Conservation (phyloP, 2,888 invertebrate genomes). For the Cordylochernes scorpioides region DNA sequence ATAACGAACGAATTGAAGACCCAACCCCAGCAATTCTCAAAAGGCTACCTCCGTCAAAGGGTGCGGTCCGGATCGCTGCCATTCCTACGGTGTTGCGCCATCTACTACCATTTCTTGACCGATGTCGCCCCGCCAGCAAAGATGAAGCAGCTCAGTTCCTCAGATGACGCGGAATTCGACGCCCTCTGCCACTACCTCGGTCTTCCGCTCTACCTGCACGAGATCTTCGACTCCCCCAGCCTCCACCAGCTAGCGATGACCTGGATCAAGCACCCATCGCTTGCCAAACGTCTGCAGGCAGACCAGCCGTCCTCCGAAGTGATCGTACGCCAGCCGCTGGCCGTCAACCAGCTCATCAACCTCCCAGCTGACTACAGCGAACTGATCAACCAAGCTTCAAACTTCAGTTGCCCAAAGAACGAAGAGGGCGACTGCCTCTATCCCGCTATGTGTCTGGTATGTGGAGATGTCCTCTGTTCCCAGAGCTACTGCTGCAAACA, state of each 20-base stretch:
- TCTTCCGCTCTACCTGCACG: conserved; percentile 35
- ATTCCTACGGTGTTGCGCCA: conserved; percentile 60
- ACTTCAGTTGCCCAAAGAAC: conserved; percentile 75
- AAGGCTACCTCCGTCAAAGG: no score
- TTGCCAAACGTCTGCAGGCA: no score
- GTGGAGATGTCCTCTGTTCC: conserved; percentile 79
- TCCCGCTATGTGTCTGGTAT: conserved; percentile 89
- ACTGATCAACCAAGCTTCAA: conserved; percentile 72
- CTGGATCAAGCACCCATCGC: no score
- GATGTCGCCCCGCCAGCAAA: conserved; percentile 52
- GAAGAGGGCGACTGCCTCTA: conserved; percentile 56
- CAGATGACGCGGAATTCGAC: conserved; percentile 33
- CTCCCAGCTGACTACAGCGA: conserved; percentile 85
- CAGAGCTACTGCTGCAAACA: conserved; percentile 84
- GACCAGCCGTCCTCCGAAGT: neutral
- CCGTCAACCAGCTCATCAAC: conserved; percentile 30
- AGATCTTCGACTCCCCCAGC: conserved; percentile 31
- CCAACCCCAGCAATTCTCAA: no score
- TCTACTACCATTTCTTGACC: conserved; percentile 73
- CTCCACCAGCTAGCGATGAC: conserved; percentile 28
- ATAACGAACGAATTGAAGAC: no score
- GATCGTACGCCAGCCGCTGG: conserved; percentile 8
- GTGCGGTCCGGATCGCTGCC: conserved; percentile 27
- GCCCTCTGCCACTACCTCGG: conserved; percentile 63
- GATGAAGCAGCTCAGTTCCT: conserved; percentile 23